phyloP scores from a whole-genome alignment of 2,888 invertebrate species.

The Xanthostigma xanthostigma region DNA sequence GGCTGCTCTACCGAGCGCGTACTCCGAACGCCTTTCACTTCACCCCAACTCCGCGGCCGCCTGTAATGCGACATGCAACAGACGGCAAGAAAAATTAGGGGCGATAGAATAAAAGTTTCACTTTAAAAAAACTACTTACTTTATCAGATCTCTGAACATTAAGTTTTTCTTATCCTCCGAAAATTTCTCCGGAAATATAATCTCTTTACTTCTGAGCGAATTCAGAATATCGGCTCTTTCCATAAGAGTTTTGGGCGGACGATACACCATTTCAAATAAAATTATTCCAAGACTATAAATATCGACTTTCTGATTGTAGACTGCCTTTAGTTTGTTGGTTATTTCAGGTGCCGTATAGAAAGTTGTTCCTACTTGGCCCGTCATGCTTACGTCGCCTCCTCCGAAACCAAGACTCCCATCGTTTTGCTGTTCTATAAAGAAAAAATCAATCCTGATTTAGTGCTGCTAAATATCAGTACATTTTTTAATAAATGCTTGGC shows the following conservation, averaged over 20 bases:
- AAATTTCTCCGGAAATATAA: conserved; percentile 57
- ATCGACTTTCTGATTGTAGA: conserved; percentile 75
- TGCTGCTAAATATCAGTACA: too few relatives aligned
- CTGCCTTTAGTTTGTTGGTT: conserved; percentile 49
- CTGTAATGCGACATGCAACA: too few relatives aligned
- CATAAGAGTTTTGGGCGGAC: conserved; percentile 72
- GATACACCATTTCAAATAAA: conserved; percentile 89
- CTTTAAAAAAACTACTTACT: too few relatives aligned
- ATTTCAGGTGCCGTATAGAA: conserved; percentile 93
- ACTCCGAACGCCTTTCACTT: too few relatives aligned
- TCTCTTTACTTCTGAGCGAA: conserved; percentile 51
- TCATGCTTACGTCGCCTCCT: conserved; percentile 36
- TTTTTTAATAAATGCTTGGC: too few relatives aligned
- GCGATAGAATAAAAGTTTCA: too few relatives aligned
- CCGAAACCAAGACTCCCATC: conserved; percentile 22
- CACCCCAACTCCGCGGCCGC: too few relatives aligned
- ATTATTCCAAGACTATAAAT: conserved; percentile 66
- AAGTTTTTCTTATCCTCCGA: conserved; percentile 21
- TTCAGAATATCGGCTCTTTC: conserved; percentile 70
- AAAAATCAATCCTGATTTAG: conserved; percentile 4
- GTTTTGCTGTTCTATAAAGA: conserved; percentile 19
- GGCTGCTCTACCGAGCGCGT: too few relatives aligned
- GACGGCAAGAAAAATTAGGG: too few relatives aligned
- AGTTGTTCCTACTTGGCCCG: conserved; percentile 84
- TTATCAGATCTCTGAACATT: too few relatives aligned